Evolutionary conservation across 2,797 vertebrate species (phyloP), one percentile per base, ranked within the genome.

Genomic region (Fistularia tabacaria): DNA sequence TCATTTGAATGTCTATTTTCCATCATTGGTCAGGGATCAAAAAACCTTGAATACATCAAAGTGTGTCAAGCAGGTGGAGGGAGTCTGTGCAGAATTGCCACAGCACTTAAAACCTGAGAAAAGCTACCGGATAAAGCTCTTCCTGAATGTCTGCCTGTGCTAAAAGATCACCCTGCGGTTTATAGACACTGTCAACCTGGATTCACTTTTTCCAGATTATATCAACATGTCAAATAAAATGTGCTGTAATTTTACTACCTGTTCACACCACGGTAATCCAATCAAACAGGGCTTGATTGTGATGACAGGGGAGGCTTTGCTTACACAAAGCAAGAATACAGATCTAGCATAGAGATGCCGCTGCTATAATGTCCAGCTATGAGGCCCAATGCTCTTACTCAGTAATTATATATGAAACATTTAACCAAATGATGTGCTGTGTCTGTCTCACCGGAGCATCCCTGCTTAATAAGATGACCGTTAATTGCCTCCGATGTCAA

Each of bases 201-300:
- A 47, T 14, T 51, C 11, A 45, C 43, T 64, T 62, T 51, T 53
- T 53, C 65, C 80, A 45, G 70, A 51, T 64, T 38, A 46, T 69
- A 59, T 66, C 71, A 74, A 51, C 38, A 52, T 9, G 9, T 53
- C 36, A 70, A 70, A 71, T 69, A 59, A 76, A 73, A 68, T 55
- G 44, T 49, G 55, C 49, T 56, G 69, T 66, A 53, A 69, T 55
- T 76, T 10, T 7, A 64, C 59, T 69, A 36, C 13, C 36, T 54
- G 64, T 70, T 81, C 66, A 74, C 62, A 37, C 60, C 56, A 50
- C 66, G 59, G 59, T 74, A 79, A 81, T 81, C 69, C 51, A 59
- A 74, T 77, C 59, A 73, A 73, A 80, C 61, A 49, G 64, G 54
- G 46, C 57, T 60, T 69, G 62, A 76, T 81, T 69, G 68, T 73